A percentile compares a stretch with the other conserved stretches of the same genome.
These are phyloP conservation scores for Agriopis leucophaearia DNA, from an alignment of 2,888 invertebrate species.

Conservation along the genomic window DNA sequence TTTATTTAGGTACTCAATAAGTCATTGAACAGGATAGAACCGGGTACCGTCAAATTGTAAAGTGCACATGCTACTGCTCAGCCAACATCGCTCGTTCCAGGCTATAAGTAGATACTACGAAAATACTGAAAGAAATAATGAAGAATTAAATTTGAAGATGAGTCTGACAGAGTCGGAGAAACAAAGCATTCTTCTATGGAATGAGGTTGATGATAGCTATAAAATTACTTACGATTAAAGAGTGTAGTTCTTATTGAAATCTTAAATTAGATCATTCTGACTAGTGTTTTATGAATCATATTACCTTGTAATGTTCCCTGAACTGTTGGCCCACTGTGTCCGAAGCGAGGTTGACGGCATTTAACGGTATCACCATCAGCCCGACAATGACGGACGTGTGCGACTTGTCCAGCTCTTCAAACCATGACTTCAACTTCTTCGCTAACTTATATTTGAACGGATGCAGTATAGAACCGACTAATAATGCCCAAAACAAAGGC, in stretches of 20 bases:
- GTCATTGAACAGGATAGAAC: no score
- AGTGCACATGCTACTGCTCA: no score
- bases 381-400: constrained; percentile 88
- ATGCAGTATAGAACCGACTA: constrained; percentile 98
- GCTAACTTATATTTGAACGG: constrained; percentile 96
- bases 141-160: no score
- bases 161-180: no score
- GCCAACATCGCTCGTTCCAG: no score
- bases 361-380: constrained; percentile 89
- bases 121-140: no score
- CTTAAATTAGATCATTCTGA: constrained; percentile 1
- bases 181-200: no score
- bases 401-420: constrained; percentile 89
- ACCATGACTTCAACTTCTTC: constrained; percentile 92
- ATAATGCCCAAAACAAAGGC: constrained; percentile 97
- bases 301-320: constrained; percentile 87
- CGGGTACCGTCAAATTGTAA: no score
- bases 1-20: no score
- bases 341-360: constrained; percentile 91
- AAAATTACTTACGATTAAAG: neutral
- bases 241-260: neutral
- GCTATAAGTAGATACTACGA: no score
- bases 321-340: constrained; percentile 91
- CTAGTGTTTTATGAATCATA: constrained; percentile 25
- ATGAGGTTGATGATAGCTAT: no score